phyloP scores from a whole-genome alignment of 2,113 vertebrate species.

The Lepisosteus osseus region DNA sequence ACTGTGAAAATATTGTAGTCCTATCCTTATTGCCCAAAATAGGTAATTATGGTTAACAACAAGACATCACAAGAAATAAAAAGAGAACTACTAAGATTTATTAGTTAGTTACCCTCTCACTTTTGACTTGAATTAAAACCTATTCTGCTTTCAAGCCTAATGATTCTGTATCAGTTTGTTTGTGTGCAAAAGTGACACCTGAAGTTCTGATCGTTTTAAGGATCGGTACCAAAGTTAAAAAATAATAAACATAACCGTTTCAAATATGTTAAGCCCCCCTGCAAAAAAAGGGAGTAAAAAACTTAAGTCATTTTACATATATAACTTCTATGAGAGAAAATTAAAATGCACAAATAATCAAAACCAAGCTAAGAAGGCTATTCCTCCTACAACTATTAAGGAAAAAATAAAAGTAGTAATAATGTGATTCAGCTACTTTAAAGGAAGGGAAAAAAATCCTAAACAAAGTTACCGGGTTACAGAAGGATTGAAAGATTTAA shows the following conservation, averaged over 20 bases:
- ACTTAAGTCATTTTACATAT: conserved; percentile 37
- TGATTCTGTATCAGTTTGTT: conserved; percentile 49
- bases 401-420: conserved; percentile 46
- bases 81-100: conserved; percentile 80
- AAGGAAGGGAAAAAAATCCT: conserved; percentile 63
- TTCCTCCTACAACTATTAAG: conserved; percentile 26
- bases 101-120: conserved; percentile 69
- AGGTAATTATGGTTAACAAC: conserved; percentile 92
- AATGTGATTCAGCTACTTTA: conserved; percentile 60
- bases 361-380: conserved; percentile 45
- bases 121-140: conserved; percentile 51
- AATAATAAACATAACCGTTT: conserved; percentile 67
- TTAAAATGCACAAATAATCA: conserved; percentile 67
- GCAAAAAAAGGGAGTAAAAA: conserved; percentile 57
- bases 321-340: conserved; percentile 59
- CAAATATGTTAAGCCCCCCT: conserved; percentile 71
- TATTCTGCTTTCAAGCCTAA: conserved; percentile 44
- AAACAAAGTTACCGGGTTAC: conserved; percentile 60
- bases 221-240: conserved; percentile 64
- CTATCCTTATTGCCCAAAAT: conserved; percentile 99
- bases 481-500: conserved; percentile 55
- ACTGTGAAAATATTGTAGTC: conserved; percentile 87
- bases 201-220: conserved; percentile 54
- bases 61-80: conserved; percentile 78
- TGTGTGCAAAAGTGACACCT: conserved; percentile 57